Conservation (phyloP, 2,797 vertebrate species). For the Heteromormyrus szaboi region DNA sequence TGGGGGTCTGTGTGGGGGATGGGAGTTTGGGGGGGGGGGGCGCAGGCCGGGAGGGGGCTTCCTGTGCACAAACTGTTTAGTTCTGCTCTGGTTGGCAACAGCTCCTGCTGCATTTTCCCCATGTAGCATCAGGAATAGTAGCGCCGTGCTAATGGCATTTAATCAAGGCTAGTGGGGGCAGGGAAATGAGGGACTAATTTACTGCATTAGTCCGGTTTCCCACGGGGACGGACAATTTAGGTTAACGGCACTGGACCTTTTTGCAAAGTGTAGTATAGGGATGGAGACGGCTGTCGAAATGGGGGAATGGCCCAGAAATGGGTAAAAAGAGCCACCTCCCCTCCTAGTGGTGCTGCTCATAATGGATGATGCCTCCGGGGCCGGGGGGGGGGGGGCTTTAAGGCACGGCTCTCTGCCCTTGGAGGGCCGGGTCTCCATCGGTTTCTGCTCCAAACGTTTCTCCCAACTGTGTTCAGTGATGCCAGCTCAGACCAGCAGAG, state of each 20-base stretch:
- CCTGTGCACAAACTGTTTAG: neutral
- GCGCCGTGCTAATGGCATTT: neutral
- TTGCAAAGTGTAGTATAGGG: neutral
- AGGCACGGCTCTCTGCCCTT: neutral
- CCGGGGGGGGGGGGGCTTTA: neutral
- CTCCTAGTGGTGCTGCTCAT: neutral
- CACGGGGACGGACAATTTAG: neutral
- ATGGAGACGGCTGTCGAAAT: neutral
- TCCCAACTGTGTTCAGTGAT: neutral
- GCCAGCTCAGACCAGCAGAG: neutral
- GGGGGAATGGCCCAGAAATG: neutral
- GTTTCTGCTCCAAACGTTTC: neutral
- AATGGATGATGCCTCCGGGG: neutral
- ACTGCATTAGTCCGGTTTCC: neutral
- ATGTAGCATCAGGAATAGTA: neutral
- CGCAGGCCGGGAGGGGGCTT: neutral
- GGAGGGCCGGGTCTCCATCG: neutral
- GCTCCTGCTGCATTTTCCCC: neutral
- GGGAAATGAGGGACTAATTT: neutral
- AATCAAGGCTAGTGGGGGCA: neutral
- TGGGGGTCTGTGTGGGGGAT: neutral
- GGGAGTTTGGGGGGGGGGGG: neutral
- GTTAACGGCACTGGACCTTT: neutral
- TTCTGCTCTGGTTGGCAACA: neutral
- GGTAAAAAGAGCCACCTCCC: neutral